phyloP scores from a whole-genome alignment of 2,888 invertebrate genomes.

The Microctonus hyperodae region DNA sequence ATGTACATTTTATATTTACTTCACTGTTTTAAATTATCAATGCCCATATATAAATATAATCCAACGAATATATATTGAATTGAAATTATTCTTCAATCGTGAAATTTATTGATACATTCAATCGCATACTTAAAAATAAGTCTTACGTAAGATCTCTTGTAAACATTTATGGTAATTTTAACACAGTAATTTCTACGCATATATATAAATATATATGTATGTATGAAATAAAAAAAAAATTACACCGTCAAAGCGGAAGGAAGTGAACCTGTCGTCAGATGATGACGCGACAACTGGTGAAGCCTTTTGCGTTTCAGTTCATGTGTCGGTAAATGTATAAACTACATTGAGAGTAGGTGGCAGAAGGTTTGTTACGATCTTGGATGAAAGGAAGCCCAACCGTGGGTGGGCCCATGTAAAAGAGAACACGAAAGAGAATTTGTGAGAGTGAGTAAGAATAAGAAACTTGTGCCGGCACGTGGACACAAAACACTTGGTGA shows the following conservation, averaged over 20 bases:
- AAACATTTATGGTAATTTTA: too few relatives aligned
- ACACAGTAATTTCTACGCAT: too few relatives aligned
- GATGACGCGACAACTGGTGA: conserved; percentile 26
- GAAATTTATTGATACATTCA: too few relatives aligned
- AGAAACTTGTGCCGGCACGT: conserved; percentile 1
- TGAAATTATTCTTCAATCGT: too few relatives aligned
- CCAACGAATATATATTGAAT: too few relatives aligned
- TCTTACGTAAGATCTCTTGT: too few relatives aligned
- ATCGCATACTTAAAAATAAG: too few relatives aligned
- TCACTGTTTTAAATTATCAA: too few relatives aligned
- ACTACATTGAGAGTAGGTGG: conserved; percentile 24
- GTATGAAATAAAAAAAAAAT: conserved; percentile 15
- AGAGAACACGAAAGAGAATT: background rate
- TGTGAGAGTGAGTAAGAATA: background rate
- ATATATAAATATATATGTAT: background rate
- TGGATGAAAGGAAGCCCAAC: conserved; percentile 46
- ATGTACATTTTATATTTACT: too few relatives aligned
- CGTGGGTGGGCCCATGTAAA: conserved; percentile 44
- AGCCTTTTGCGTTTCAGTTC: conserved; percentile 13
- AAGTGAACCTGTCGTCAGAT: conserved; percentile 38
- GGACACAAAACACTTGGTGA: conserved; percentile 7
- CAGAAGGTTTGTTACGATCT: conserved; percentile 51
- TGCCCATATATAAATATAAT: too few relatives aligned
- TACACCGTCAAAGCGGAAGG: conserved; percentile 27
- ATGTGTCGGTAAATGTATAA: conserved; percentile 21